A percentile compares a stretch with the other conserved stretches of the same genome.
phyloP scores from a whole-genome alignment of 35 echinoderm and acorn worm species.

The Acanthaster planci region DNA sequence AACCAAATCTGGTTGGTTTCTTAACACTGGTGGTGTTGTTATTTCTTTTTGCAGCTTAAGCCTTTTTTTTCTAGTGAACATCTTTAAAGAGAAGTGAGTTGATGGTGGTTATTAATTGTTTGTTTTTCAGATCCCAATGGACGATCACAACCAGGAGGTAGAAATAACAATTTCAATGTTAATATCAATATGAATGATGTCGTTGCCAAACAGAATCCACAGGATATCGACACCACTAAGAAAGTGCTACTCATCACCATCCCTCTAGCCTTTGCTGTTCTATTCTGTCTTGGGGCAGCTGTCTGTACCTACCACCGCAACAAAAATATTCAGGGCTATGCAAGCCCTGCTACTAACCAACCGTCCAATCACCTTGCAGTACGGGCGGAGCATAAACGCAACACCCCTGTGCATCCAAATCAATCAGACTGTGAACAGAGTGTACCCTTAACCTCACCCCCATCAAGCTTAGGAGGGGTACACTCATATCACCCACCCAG shows the following conservation, averaged over 20 bases:
- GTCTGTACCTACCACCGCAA: conserved; percentile 53
- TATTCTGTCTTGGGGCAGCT: conserved; percentile 36
- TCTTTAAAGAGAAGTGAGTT: background rate
- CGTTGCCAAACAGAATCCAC: background rate
- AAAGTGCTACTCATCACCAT: conserved; percentile 57
- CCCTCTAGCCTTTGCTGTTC: conserved; percentile 36
- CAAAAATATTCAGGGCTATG: conserved; percentile 20
- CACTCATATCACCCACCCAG: conserved; percentile 32
- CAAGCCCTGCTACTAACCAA: conserved; percentile 19
- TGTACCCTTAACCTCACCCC: conserved; percentile 39
- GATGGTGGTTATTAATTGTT: background rate
- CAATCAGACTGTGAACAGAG: conserved; percentile 61
- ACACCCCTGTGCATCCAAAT: background rate
- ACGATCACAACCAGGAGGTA: conserved; percentile 21
- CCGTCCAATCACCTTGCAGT: conserved; percentile 32
- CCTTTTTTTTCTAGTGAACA: background rate
- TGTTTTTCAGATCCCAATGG: conserved; percentile 36
- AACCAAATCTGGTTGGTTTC: too few species aligned
- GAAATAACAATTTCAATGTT: background rate
- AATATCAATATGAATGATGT: background rate
- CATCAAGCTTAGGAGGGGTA: conserved; percentile 14
- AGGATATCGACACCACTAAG: conserved; percentile 6
- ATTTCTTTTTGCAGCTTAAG: too few species aligned
- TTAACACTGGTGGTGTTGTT: too few species aligned
- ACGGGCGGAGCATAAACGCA: conserved; percentile 6